Base-by-base conservation (phyloP, 1,140 invertebrate genomes). In the Aleiodes sp. region DNA sequence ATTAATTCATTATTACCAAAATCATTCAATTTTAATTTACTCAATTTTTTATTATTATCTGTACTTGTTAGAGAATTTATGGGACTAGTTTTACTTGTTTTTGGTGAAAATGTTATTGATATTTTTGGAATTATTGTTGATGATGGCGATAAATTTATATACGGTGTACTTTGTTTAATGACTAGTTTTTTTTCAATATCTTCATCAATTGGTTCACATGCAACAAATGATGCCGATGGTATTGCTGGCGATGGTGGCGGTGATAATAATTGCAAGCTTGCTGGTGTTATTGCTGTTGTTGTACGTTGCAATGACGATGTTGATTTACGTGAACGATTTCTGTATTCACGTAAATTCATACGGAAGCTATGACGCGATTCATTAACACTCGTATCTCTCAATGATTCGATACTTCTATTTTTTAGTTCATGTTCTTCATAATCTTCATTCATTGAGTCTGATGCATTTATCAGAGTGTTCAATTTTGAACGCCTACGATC, bases 161-260 rank as follows among this genome's bases (percentile, higher is more conserved):
- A 72, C 0, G 24, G 62, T 31, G 35, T 62, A 3, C 59, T 60
- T 14, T 67, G 19, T 29, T 60, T 35, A 57, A 46, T 69, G 61
- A 75, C 71, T 67, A 79, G 76, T 8, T 73, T 75, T 69, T 80
- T 77, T 29, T 81, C 75, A 4, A 76, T 72, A 43, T 80, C 74
- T 7, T 78, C 73, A 6, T 78, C 70, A 12, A 77, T 60, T 0
- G 76, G 78, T 14, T 76, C 73, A 0, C 64, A 76, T 8, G 79
- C 78, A 0, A 73, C 26, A 33, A 73, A 77, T 2, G 79, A 78
- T 1, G 74, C 72, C 0, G 71, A 73, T 0, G 75, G 71, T 7
- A 75, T 57, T 62, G 75, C 64, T 46, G 82, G 81, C 0, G 81
- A 84, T 1, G 76, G 78, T 7, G 80, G 80, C 0, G 80, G 78